These are phyloP conservation scores for Cerastis rubricosa DNA, from an alignment of 2,888 invertebrate species.

Conservation along the genomic window DNA sequence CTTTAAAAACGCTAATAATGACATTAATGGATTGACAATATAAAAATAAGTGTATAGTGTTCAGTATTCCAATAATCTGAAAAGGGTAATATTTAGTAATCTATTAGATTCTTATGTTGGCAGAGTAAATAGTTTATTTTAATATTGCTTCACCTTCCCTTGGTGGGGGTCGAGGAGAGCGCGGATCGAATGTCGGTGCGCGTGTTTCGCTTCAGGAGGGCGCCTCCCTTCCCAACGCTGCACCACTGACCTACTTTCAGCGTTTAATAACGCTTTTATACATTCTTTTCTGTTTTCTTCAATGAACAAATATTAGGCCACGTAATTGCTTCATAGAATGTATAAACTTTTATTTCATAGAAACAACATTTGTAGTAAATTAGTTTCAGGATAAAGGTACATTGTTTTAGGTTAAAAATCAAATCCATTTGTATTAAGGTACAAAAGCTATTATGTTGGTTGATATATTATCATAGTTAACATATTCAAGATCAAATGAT, in stretches of 20 bases:
- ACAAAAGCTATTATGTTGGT: neutral
- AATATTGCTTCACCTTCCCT: conserved; percentile 64
- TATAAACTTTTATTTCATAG: neutral
- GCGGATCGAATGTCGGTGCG: conserved; percentile 54
- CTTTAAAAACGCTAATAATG: neutral
- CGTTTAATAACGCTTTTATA: conserved; percentile 62
- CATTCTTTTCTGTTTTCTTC: conserved; percentile 19
- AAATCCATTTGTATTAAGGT: neutral
- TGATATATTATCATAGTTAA: neutral
- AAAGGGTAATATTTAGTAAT: conserved; percentile 8
- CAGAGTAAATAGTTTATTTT: conserved; percentile 55
- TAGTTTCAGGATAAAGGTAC: conserved; percentile 7
- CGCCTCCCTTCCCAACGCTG: conserved; percentile 79
- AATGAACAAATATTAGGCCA: neutral
- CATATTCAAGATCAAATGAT: neutral
- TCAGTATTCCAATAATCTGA: neutral
- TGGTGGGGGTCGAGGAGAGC: conserved; percentile 65
- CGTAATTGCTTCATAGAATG: neutral
- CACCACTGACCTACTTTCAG: conserved; percentile 87
- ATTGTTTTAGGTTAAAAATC: neutral
- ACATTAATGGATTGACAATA: neutral
- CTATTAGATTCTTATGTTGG: conserved; percentile 32
- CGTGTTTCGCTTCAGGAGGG: conserved; percentile 71
- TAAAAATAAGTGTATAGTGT: conserved; percentile 3
- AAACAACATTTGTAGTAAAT: too few relatives aligned